Base-by-base conservation (phyloP, 2,113 vertebrate species). In the Smithornis capensis region DNA sequence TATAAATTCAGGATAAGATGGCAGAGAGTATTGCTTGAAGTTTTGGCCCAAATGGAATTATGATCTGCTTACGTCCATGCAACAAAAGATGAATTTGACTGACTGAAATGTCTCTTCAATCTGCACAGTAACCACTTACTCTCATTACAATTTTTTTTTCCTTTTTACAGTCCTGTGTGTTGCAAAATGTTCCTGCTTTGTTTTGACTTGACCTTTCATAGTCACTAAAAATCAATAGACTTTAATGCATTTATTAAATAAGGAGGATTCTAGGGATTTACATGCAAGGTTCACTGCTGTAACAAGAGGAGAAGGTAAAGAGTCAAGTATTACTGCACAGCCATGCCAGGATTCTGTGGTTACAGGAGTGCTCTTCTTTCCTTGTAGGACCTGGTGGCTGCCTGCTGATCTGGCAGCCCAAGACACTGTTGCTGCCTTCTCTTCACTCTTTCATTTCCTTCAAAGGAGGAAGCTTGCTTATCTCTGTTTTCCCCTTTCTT, bases 191-290 rank as follows among this genome's bases (percentile, higher is more conserved):
- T 87, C 62, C 71, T 64, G n/a, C 90, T 93, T 92, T 92, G 78
- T 92, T 96, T 94, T 92, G 65, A 62, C 71, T 91, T 94, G 86
- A 93, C 92, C 93, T 96, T 97, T 97, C 84, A 45, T 91, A 86
- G 71, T 90, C 52, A 28, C 79, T 91, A 86, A 73, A 95, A 96
- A 96, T 97, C 92, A 86, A 95, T 95, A 86, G 38, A 50, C 62
- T 94, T 92, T 81, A 93, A 96, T 92, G 86, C 94, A 92, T 96
- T 91, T 94, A 94, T 96, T 96, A 95, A 94, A 94, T 93, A 92
- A 85, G 50, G 68, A 95, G 63, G 33, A 83, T 94, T 89, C 33
- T 33, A 37, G n/a, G 78, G 75, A 94, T 96, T 96, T 83, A 68
- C 33, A 83, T 93, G 90, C 83, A 75, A 68, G 60, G 23, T 67